A percentile compares a stretch with the other conserved stretches of the same genome.
Evolutionary conservation across 1,140 invertebrate genomes (phyloP).

Genomic region (Zaprionus ghesquierei): DNA sequence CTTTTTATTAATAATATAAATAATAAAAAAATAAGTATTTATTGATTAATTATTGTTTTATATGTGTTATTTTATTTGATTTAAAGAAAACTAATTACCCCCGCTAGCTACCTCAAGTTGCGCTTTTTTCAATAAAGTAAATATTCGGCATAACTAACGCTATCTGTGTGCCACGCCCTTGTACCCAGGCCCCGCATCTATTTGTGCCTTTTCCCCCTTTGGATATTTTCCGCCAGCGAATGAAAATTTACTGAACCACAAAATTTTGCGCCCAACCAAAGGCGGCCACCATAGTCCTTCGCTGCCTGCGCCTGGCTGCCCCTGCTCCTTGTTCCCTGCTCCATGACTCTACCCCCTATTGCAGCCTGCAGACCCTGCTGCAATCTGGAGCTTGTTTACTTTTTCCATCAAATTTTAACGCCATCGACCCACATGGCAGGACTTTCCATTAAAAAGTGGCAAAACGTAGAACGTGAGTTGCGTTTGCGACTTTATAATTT

Average conservation of each 20-base stretch:
- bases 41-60: too few species aligned
- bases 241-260: constrained; percentile 54
- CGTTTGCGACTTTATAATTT: constrained; percentile 71
- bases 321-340: too few species aligned
- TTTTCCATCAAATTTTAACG: constrained; percentile 56
- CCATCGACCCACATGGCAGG: constrained; percentile 65
- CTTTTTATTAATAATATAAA: too few species aligned
- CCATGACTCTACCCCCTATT: neutral
- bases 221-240: constrained; percentile 26
- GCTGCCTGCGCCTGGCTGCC: too few species aligned
- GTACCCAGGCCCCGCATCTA: neutral
- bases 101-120: neutral
- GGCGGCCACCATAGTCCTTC: neutral
- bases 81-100: neutral
- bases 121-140: neutral
- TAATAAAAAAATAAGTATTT: too few species aligned
- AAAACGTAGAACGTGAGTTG: constrained; percentile 27
- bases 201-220: neutral
- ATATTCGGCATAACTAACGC: neutral
- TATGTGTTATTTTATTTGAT: too few species aligned
- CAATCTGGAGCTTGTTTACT: constrained; percentile 48
- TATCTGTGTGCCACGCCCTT: neutral
- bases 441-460: constrained; percentile 66
- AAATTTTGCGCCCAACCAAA: constrained; percentile 38
- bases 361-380: neutral